Evolutionary conservation across 2,888 invertebrate species (phyloP), one percentile per base, ranked within the genome.

Genomic region (Pseudanteris insignis): DNA sequence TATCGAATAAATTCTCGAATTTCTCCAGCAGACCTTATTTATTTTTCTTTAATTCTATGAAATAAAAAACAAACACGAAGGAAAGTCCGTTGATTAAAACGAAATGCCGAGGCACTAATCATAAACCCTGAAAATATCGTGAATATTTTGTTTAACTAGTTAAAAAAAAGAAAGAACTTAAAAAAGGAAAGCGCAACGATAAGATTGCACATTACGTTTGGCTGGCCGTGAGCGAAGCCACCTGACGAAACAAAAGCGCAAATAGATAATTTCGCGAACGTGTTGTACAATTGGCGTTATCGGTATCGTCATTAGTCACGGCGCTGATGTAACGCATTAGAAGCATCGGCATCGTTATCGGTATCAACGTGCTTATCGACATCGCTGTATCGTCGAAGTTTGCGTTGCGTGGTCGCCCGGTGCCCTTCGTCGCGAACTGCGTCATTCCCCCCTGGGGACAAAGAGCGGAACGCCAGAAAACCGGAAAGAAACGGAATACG

Each of bases 261-360:
- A 63, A 64, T 60, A 69, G 65, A 67, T 65, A 66, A 66, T 58
- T 58, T 67, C 67, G 67, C 68, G 65, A 69, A 70, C 70, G 69
- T 73, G 70, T 71, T 74, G 72, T 70, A 69, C 72, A 70, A 70
- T 69, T 67, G 65, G 65, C 58, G 64, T 71, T 76, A 77, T 77
- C 75, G 71, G 70, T 72, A 76, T 76, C 74, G 73, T 69, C 74
- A 73, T 77, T 76, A 75, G 76, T 76, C 74, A 75, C 71, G 73
- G 64, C 66, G 58, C 47, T 55, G 68, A 63, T 70, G 70, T 70
- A 72, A 66, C 70, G 60, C 66, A 70, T 69, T 69, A 67, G 67
- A 68, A 64, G 70, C 69, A 71, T 70, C 69, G 67, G 67, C 67
- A 67, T 68, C 66, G 66, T 71, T 73, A 76, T 74, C 75, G 71